Conservation (phyloP, 2,113 vertebrate species). For the Candoia aspera region DNA sequence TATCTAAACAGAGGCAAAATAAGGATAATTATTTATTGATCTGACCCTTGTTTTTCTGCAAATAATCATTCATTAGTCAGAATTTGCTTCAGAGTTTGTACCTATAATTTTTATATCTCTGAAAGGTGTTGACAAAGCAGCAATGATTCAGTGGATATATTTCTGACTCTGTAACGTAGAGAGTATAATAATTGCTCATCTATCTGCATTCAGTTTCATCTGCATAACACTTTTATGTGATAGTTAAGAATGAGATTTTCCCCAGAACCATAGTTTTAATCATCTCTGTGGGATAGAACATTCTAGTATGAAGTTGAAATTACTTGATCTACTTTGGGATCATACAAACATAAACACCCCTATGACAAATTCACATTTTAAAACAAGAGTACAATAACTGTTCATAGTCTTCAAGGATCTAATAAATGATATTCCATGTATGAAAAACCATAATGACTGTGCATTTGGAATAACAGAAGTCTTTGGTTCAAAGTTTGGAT, state of each 20-base stretch:
- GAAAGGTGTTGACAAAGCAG: not conserved
- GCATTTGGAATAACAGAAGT: not conserved
- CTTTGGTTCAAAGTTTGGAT: not conserved
- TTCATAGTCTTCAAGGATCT: not conserved
- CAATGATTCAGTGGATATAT: constrained; percentile 15
- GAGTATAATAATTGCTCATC: constrained; percentile 12
- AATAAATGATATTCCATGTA: not conserved
- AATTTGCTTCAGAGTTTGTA: constrained; percentile 3
- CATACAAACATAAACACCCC: not conserved
- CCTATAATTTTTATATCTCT: constrained; percentile 1
- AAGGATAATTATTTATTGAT: not conserved
- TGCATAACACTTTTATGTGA: not conserved
- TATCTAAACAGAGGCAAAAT: not conserved
- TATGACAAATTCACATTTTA: not conserved
- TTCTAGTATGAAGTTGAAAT: not conserved
- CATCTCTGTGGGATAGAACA: not conserved
- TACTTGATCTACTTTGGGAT: not conserved
- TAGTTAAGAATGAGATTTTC: not conserved
- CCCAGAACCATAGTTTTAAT: not conserved
- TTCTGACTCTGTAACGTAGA: not conserved
- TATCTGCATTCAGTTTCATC: not conserved
- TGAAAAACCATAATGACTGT: not conserved
- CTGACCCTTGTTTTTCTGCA: constrained; percentile 3
- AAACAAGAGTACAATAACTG: not conserved
- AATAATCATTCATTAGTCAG: constrained; percentile 11